Percentiles rank a stretch among this genome's conserved stretches.
phyloP scores from a whole-genome alignment of 2,797 vertebrate genomes.

The Thripadectes ignobilis region DNA sequence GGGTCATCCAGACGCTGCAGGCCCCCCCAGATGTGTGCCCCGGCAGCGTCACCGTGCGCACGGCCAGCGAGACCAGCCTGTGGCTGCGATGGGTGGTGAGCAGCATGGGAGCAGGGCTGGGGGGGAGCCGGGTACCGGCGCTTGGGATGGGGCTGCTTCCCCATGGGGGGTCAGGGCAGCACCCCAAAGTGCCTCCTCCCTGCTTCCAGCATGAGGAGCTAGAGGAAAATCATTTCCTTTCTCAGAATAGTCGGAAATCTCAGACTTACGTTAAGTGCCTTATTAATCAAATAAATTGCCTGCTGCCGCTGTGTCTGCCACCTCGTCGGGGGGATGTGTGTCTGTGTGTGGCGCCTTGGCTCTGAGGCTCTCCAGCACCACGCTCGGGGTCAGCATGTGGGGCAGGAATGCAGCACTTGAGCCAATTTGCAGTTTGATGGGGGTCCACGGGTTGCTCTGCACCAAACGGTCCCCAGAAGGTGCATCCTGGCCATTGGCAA shows the following conservation, averaged over 20 bases:
- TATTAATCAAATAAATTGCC: conserved; percentile 17
- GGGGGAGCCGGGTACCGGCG: background rate
- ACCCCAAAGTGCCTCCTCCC: background rate
- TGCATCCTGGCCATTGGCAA: accelerated
- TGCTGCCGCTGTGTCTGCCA: background rate
- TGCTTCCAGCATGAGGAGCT: background rate
- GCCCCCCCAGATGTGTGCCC: conserved; percentile 88
- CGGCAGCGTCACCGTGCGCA: conserved; percentile 84
- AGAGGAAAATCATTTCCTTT: background rate
- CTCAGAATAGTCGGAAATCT: background rate
- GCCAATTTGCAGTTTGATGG: background rate
- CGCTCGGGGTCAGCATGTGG: background rate
- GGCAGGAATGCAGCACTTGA: background rate
- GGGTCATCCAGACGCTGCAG: conserved; percentile 92
- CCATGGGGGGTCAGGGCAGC: accelerated
- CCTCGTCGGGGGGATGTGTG: background rate
- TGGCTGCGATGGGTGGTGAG: conserved; percentile 89
- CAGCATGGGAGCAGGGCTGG: background rate
- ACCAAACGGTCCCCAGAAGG: background rate
- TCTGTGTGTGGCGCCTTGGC: background rate
- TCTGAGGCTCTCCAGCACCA: background rate
- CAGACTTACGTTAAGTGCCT: background rate
- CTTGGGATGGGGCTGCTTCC: background rate
- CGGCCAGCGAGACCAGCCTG: conserved; percentile 90
- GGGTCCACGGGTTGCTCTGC: background rate